Percentiles rank a stretch among this genome's conserved stretches.
phyloP scores from a whole-genome alignment of 2,888 invertebrate species.

The Apamea crenata region DNA sequence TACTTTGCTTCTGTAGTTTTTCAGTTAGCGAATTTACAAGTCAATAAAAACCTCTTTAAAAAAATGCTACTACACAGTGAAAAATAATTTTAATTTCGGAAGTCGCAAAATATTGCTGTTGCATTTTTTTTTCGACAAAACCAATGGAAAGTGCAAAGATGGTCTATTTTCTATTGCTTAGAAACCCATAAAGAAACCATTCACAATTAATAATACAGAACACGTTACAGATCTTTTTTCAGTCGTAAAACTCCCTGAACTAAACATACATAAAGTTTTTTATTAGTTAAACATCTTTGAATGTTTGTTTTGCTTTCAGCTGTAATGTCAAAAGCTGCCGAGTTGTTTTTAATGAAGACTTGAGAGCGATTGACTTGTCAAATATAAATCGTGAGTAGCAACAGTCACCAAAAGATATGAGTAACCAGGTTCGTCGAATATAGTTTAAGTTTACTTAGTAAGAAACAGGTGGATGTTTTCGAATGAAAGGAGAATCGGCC shows the following conservation, averaged over 20 bases:
- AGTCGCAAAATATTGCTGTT: background rate
- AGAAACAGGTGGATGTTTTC: too few relatives aligned
- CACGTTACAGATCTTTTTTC: background rate
- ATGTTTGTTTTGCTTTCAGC: conserved; percentile 38
- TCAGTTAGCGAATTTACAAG: background rate
- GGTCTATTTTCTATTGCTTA: background rate
- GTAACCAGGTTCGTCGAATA: too few relatives aligned
- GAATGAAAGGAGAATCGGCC: too few relatives aligned
- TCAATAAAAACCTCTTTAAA: background rate
- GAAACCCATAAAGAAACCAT: background rate
- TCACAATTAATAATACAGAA: background rate
- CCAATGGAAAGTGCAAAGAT: background rate
- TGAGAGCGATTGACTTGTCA: conserved; percentile 13
- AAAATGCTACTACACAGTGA: background rate
- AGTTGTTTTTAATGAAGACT: background rate
- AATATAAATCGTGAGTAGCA: background rate
- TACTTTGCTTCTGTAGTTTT: background rate
- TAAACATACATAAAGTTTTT: conserved; percentile 38
- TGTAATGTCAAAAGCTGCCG: conserved; percentile 10
- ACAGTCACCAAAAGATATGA: background rate
- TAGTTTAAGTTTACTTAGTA: too few relatives aligned
- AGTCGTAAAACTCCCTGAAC: conserved; percentile 27
- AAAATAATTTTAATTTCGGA: background rate
- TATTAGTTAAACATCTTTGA: conserved; percentile 44
- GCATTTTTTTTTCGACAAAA: background rate